Base-by-base conservation (phyloP, 2,888 invertebrate species). In the Congeria kusceri region DNA sequence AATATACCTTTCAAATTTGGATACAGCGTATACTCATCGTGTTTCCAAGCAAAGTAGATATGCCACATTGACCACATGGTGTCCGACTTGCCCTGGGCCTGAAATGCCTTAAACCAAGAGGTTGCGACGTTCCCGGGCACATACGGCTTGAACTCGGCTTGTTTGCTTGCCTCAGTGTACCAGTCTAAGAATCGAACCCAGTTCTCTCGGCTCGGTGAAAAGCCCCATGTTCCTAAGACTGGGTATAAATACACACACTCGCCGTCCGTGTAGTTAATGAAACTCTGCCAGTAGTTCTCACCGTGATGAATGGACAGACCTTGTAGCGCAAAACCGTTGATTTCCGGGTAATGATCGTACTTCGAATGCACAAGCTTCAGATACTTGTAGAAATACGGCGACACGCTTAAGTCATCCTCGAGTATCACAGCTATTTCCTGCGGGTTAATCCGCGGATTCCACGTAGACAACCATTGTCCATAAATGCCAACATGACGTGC, bases 31-130 rank as follows among this genome's bases (percentile, higher is more conserved):
- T 68, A 65, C 59, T 87, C 85, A 25, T 82, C 78, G 49, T 84
- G 47, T 63, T 80, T 73, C 66, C 86, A 83, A 18, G 87, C 83
- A 77, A 83, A 86, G 72, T 88, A 88, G 4, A 90, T 88, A 69
- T 89, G 85, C 90, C 90, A 91, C 84, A 91, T 89, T 0, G 88
- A 85, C 89, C 89, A 90, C 88, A 91, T 89, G 11, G 79, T 72
- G 25, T 88, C 85, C 2, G 85, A 67, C 15, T 76, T 81, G 2
- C 83, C 82, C 7, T 27, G 15, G 13, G 66, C 70, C 7, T 80
- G 44, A 39, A 84, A 86, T 1, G 49, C 64, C 27, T 84, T 63
- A 74, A 88, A 91, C 91, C 91, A 90, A 5, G 32, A 62, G 1
- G 86, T 84, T 5, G 87, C 85, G 4, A 87, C 25, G 29, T 89